A percentile compares a stretch with the other conserved stretches of the same genome.
These are phyloP conservation scores for Poecilia picta DNA, from an alignment of 2,797 vertebrate species.

Conservation along the genomic window DNA sequence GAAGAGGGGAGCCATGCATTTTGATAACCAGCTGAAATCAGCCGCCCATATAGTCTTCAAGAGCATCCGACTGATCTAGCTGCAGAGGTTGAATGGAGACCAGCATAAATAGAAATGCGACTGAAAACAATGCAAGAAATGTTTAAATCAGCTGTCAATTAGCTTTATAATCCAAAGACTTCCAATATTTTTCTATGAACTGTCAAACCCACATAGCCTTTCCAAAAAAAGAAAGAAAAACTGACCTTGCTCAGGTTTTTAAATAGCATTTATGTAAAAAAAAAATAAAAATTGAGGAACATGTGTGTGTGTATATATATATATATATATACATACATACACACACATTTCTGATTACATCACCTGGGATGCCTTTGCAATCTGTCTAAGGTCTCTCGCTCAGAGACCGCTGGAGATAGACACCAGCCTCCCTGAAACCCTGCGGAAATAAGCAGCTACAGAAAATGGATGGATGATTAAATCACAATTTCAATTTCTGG, in stretches of 20 bases:
- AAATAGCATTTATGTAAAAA: background rate
- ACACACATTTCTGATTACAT: background rate
- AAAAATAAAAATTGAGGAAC: background rate
- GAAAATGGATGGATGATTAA: background rate
- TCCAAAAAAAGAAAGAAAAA: background rate
- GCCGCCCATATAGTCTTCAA: constrained; percentile 3
- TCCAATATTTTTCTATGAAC: background rate
- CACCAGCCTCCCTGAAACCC: background rate
- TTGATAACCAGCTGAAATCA: constrained; percentile 13
- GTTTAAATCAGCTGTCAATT: background rate
- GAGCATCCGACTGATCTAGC: background rate
- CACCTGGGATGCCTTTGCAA: background rate
- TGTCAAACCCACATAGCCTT: background rate
- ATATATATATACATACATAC: too few relatives aligned
- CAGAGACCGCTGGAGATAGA: background rate
- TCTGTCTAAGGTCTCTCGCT: background rate
- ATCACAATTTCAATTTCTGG: background rate
- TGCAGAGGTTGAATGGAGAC: background rate
- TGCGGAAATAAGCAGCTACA: background rate
- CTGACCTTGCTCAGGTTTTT: background rate
- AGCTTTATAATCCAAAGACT: background rate
- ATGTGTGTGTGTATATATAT: too few relatives aligned
- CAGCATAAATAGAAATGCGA: constrained; percentile 5
- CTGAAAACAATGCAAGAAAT: background rate
- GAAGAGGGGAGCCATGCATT: constrained; percentile 18